Evolutionary conservation across 2,113 vertebrate genomes (phyloP).

Genomic region (Scatophagus argus): DNA sequence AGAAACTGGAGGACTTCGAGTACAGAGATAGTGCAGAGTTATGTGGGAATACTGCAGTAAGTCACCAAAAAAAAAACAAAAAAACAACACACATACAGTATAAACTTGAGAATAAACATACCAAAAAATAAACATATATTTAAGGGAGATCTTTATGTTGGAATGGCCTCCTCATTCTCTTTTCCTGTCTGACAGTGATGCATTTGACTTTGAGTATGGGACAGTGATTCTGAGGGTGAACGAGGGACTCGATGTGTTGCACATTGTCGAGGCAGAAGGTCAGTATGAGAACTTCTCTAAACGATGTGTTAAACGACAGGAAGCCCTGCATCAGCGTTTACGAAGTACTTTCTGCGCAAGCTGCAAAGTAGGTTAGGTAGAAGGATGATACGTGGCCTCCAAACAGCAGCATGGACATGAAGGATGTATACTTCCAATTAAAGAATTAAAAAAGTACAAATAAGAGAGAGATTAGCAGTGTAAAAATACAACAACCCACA

Average conservation of each 20-base stretch:
- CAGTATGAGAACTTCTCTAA: slow-evolving; percentile 45
- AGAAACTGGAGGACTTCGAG: slow-evolving; percentile 89
- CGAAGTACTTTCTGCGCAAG: neutral
- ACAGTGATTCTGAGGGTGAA: slow-evolving; percentile 89
- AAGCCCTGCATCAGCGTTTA: neutral
- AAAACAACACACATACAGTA: slow-evolving; percentile 2
- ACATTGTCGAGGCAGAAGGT: slow-evolving; percentile 94
- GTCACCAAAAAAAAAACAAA: slow-evolving; percentile 77
- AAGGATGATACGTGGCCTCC: neutral
- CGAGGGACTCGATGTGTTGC: slow-evolving; percentile 94
- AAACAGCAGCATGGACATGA: neutral
- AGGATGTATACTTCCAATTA: too few relatives aligned
- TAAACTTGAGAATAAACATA: neutral
- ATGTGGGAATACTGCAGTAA: slow-evolving; percentile 96
- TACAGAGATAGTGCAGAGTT: slow-evolving; percentile 86
- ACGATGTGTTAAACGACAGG: neutral
- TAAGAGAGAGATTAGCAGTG: neutral
- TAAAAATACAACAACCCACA: neutral
- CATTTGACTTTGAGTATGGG: slow-evolving; percentile 95
- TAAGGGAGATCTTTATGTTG: slow-evolving; percentile 7
- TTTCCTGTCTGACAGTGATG: slow-evolving; percentile 85
- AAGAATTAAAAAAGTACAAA: neutral
- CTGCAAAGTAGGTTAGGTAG: neutral
- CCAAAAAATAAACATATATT: neutral
- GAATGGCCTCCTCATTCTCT: slow-evolving; percentile 17